Base-by-base conservation (phyloP, 2,113 vertebrate species). In the Empidonax traillii region DNA sequence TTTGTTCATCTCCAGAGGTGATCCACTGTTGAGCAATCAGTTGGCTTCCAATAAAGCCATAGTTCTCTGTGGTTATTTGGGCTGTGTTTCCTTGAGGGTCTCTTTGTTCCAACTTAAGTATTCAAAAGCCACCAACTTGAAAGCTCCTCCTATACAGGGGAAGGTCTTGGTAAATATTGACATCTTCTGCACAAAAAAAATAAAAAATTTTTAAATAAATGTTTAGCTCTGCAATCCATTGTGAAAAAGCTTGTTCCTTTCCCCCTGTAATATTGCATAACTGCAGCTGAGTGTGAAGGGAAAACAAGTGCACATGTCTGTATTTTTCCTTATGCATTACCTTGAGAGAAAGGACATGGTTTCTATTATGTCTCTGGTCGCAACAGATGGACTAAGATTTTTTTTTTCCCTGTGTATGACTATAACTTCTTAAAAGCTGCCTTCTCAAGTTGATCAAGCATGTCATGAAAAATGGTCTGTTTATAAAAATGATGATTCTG, bases 401-500 rank as follows among this genome's bases (percentile, higher is more conserved):
- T 25, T 72, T 65, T 72, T 65, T 73, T 82, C 20, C 37, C 43
- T 61, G 43, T 62, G 33, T 80, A 51, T 84, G 66, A 74, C 84
- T 91, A 2, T 47, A 92, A 72, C 58, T 87, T 68, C 91, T 94
- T 84, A 80, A 94, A 94, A 58, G 59, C 79, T 76, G 56, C 58
- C 71, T 95, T 92, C 83, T 81, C 89, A 87, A 71, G 78, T 25
- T 94, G 95, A 93, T 92, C 86, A 90, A 90, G 77, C 71, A 87
- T 94, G 90, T 52, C 4, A 94, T 91, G 87, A 96, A 93, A 90
- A 92, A 96, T 93, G 77, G 55, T 58, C 88, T 96, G 59, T 92
- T 97, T 94, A 86, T 90, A 95, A 89, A 96, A 94, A 84, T 71
- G 85, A 95, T 88, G 67, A 88, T 94, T 94, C 81, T 94, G 92